phyloP scores from a whole-genome alignment of 2,113 vertebrate genomes.

The Tursiops truncatus region DNA sequence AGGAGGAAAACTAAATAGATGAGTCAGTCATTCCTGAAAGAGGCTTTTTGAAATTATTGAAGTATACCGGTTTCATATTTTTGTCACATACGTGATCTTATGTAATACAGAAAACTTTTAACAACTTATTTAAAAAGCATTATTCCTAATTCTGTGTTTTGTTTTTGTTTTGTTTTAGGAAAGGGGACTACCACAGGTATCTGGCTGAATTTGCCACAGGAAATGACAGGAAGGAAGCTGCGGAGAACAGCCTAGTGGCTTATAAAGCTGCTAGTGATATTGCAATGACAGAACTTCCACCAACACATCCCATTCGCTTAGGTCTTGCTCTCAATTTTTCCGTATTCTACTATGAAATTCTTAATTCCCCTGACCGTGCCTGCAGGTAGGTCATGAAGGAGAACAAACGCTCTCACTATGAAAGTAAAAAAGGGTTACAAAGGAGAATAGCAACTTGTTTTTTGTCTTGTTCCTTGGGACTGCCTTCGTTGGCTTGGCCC shows the following conservation, averaged over 20 bases:
- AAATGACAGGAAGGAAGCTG: constrained; percentile 98
- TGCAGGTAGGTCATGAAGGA: constrained; percentile 89
- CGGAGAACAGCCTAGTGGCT: constrained; percentile 98
- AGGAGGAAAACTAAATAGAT: not conserved
- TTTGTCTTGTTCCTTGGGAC: not conserved
- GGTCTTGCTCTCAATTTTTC: constrained; percentile 99
- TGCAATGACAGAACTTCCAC: constrained; percentile 96
- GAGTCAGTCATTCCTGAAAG: not conserved
- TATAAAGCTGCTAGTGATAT: constrained; percentile 98
- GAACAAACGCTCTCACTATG: rapidly evolving
- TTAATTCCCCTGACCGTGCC: constrained; percentile 99
- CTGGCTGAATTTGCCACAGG: constrained; percentile 98
- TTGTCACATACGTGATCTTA: not conserved
- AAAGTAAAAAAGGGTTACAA: not conserved
- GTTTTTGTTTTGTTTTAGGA: constrained; percentile 84
- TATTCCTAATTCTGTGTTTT: constrained; percentile 21
- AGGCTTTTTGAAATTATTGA: not conserved
- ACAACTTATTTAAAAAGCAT: not conserved
- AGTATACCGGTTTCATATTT: not conserved
- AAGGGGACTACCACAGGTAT: constrained; percentile 99
- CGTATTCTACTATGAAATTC: constrained; percentile 99
- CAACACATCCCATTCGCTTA: constrained; percentile 98
- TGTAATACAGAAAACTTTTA: not conserved
- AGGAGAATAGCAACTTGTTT: not conserved
- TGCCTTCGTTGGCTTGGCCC: not conserved